Evolutionary conservation across 2,113 vertebrate genomes (phyloP).

Genomic region (Podilymbus podiceps): DNA sequence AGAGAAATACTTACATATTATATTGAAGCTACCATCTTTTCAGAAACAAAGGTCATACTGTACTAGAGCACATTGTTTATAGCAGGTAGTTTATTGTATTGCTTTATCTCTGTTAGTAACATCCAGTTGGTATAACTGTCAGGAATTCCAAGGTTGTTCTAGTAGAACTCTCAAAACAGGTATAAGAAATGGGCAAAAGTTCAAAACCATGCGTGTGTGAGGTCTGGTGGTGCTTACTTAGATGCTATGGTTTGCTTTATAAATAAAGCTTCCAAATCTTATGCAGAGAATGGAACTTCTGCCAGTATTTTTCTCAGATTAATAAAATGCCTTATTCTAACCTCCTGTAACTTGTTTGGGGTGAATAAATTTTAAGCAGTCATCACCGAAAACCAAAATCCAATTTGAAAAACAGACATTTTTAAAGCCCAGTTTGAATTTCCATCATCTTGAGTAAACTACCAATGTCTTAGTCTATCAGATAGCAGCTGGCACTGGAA

Average conservation of each 20-base stretch:
- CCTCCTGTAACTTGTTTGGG: not conserved
- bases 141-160: not conserved
- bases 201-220: not conserved
- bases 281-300: not conserved
- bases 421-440: not conserved
- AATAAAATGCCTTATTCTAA: not conserved
- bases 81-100: not conserved
- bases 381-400: not conserved
- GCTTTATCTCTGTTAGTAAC: not conserved
- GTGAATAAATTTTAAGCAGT: not conserved
- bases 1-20: not conserved
- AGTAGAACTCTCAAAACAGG: not conserved
- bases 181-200: not conserved
- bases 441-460: not conserved
- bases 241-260: not conserved
- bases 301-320: no score
- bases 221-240: not conserved
- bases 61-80: not conserved
- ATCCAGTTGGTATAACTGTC: not conserved
- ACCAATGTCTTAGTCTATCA: not conserved
- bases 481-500: not conserved
- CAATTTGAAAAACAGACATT: not conserved
- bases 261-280: not conserved
- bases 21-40: not conserved
- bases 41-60: not conserved